Evolutionary conservation across 2,797 vertebrate genomes (phyloP), one percentile per base, ranked within the genome.

Genomic region (Danio kyathit): DNA sequence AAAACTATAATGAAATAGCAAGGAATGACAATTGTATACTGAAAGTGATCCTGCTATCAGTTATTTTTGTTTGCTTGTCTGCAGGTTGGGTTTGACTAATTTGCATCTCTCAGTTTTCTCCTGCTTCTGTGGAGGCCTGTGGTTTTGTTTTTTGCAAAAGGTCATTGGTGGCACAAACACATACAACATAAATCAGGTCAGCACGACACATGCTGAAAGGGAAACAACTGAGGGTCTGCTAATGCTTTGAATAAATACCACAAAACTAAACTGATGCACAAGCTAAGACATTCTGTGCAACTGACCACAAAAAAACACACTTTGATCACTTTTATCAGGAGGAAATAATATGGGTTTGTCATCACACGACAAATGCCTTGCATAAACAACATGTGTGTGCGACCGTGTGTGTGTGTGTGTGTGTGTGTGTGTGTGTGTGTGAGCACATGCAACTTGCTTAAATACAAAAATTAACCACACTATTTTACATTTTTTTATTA

Each of bases 181-280:
- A 41, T 16, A 19, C 19, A 9, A 19, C 43, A 6, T 7, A 59
- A 74, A 57, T 29, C 54, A 74, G 71, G 71, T 74, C 71, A 74
- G 54, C 54, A 59, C 3, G 5, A 44, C 41, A 46, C 54, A 59
- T 59, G 52, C 71, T 46, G 54, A 59, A 29, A 29, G 40, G 16
- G 41, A 74, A 29, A 46, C 17, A 59, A 16, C 38, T 10, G 13
- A 46, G 8, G 12, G 5, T 46, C 41, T 43, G 69, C 17, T 21
- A 19, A 21, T 5, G 5, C 17, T 73, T 29, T 46, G 54, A 57
- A 40, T 17, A 73, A 59, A 59, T 3, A 46, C 71, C 54, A 43
- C 69, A 46, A 29, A 1, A 10, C 19, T 59, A 59, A 2, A 73
- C 40, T 52, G 44, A 6, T 10, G 54, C 40, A 44, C 5, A 59